Conservation (phyloP, 35 echinoderm and acorn worm genomes). For the Hemicentrotus pulcherrimus region DNA sequence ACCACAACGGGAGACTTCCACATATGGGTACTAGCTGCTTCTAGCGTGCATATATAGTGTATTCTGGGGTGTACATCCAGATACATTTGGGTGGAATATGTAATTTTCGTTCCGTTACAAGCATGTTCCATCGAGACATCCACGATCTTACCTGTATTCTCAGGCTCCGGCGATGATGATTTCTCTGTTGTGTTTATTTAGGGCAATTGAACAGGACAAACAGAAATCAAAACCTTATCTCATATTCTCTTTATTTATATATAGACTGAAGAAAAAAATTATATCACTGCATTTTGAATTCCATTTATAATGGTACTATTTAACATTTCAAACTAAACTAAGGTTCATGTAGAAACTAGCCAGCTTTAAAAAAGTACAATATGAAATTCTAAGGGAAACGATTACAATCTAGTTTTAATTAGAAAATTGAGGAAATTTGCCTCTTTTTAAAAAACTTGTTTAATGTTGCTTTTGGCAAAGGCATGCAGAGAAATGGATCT, state of each 20-base stretch:
- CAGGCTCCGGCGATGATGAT: conserved; percentile 22
- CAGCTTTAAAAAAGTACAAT: too few species aligned
- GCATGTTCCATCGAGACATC: not conserved
- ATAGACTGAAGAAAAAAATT: too few species aligned
- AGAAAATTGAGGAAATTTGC: too few species aligned
- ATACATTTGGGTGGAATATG: not conserved
- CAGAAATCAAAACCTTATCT: not conserved
- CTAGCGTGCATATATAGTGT: not conserved
- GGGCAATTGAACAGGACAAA: not conserved
- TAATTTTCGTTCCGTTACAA: not conserved
- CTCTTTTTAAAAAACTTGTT: too few species aligned
- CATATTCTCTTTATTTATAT: not conserved
- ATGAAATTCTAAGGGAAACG: too few species aligned
- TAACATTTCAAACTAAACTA: not conserved
- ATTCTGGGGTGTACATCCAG: not conserved
- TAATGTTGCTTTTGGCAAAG: too few species aligned
- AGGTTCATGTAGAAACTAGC: too few species aligned
- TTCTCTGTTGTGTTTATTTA: conserved; percentile 39
- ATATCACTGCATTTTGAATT: not conserved
- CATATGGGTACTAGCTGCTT: not conserved
- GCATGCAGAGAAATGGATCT: too few species aligned
- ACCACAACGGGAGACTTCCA: not conserved
- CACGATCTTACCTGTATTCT: conserved; percentile 30
- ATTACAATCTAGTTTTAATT: too few species aligned
- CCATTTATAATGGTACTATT: not conserved